phyloP scores from a whole-genome alignment of 1,140 invertebrate species.

The Caenorhabditis tropicalis region DNA sequence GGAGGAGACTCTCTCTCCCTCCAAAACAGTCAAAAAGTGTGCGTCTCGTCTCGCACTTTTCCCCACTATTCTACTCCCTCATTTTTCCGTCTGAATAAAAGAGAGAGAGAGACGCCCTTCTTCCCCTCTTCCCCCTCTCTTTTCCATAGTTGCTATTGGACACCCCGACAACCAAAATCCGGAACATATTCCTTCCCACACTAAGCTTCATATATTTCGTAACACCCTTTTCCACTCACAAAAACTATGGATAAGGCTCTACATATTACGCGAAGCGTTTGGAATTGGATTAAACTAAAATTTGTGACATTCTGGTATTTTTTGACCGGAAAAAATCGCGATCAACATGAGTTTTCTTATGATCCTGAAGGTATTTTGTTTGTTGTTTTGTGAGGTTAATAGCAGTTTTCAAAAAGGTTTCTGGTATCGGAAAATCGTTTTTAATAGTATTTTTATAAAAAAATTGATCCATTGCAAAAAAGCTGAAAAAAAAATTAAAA shows the following conservation, averaged over 20 bases:
- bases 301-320: background rate
- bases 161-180: background rate
- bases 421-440: too few relatives aligned
- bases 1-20: background rate
- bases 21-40: constrained; percentile 24
- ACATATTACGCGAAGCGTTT: background rate
- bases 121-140: background rate
- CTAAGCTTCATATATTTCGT: background rate
- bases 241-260: background rate
- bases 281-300: constrained; percentile 17
- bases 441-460: too few relatives aligned
- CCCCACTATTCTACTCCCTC: background rate
- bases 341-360: background rate
- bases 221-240: background rate
- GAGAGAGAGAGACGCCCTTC: background rate
- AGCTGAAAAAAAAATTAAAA: too few relatives aligned
- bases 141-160: constrained; percentile 9
- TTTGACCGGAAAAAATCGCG: background rate
- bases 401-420: too few relatives aligned
- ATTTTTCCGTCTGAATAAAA: background rate
- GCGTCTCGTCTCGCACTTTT: background rate
- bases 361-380: constrained; percentile 9
- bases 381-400: background rate
- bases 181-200: background rate
- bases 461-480: too few relatives aligned